phyloP scores from a whole-genome alignment of 64 coral and sea anemone genomes.

The Montipora efflorescens region DNA sequence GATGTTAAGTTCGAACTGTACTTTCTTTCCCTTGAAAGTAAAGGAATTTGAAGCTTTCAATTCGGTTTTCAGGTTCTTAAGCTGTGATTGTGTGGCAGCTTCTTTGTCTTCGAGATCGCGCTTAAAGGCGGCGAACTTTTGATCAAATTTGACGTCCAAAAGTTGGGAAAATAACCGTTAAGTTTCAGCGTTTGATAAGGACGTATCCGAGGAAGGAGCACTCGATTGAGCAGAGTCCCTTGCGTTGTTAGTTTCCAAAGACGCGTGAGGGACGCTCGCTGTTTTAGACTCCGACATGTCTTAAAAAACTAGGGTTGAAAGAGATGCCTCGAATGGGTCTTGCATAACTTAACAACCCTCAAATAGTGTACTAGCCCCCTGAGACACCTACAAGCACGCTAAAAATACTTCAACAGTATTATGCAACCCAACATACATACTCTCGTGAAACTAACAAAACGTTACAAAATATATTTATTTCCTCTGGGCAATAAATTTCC shows the following conservation, averaged over 20 bases:
- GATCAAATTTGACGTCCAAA: constrained; percentile 49
- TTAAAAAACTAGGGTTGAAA: constrained; percentile 42
- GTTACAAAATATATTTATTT: constrained; percentile 9
- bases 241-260: constrained; percentile 33
- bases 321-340: constrained; percentile 45
- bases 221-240: constrained; percentile 18
- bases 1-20: constrained; percentile 62
- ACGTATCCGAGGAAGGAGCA: constrained; percentile 28
- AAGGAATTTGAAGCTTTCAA: constrained; percentile 57
- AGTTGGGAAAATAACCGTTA: constrained; percentile 45
- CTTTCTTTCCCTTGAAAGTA: constrained; percentile 64
- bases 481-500: too few relatives aligned
- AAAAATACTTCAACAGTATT: not conserved
- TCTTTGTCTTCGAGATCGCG: constrained; percentile 52
- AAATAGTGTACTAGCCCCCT: too few relatives aligned
- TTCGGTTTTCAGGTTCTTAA: constrained; percentile 69
- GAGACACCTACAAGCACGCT: too few relatives aligned
- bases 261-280: constrained; percentile 35
- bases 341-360: constrained; percentile 25
- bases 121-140: constrained; percentile 54
- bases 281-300: constrained; percentile 18
- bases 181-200: constrained; percentile 53
- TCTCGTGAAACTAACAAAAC: constrained; percentile 49
- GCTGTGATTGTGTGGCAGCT: constrained; percentile 45
- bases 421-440: constrained; percentile 20